A percentile compares a stretch with the other conserved stretches of the same genome.
These are phyloP conservation scores for Tiliacea aurago DNA, from an alignment of 2,888 invertebrate species.

Conservation along the genomic window DNA sequence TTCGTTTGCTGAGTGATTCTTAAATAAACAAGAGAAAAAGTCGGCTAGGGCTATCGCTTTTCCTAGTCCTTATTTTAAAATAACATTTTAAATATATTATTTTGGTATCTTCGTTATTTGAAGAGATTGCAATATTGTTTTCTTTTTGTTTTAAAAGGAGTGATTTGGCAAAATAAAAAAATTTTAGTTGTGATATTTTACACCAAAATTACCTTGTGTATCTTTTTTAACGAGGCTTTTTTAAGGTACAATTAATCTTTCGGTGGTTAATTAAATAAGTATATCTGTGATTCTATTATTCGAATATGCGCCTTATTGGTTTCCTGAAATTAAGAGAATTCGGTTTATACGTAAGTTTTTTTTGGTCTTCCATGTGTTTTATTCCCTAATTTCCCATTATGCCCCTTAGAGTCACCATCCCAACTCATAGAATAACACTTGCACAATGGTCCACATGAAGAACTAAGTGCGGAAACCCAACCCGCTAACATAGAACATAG, in stretches of 20 bases:
- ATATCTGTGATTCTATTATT: background rate
- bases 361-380: background rate
- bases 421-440: constrained; percentile 18
- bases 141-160: background rate
- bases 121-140: background rate
- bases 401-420: background rate
- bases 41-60: background rate
- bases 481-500: no score
- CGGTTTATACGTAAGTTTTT: background rate
- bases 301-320: background rate
- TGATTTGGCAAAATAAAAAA: background rate
- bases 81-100: background rate
- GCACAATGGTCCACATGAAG: no score
- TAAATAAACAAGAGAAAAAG: background rate
- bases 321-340: background rate
- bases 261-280: background rate
- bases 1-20: background rate
- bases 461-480: no score
- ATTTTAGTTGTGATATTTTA: no score
- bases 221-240: background rate
- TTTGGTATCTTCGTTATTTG: background rate
- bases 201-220: no score
- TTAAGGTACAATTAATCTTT: background rate
- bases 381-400: background rate
- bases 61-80: background rate